Evolutionary conservation across 2,113 vertebrate species (phyloP), one percentile per base, ranked within the genome.

Genomic region (Bambusicola thoracicus): DNA sequence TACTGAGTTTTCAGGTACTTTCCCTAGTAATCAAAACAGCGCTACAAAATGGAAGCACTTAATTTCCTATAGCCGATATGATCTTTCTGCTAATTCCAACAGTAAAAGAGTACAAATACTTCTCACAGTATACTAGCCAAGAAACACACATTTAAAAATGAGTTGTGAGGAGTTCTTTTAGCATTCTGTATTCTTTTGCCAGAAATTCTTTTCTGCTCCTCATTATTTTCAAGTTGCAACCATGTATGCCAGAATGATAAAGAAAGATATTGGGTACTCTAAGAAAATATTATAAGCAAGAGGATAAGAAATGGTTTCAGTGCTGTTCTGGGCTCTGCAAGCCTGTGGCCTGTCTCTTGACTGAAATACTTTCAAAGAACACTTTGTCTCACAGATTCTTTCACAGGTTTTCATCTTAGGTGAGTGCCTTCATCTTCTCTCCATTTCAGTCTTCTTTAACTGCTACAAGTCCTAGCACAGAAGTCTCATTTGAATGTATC

Each of bases 391-490:
- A 29, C 53, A 36, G 59, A 43, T 94, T 78, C 55, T 70, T 89
- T 94, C 22, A 11, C 22, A 81, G 51, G 18, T 77, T 95, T 89
- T 96, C 51, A 75, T 91, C 51, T 78, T 29, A 12, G n/a, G 40
- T 36, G 30, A 48, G 19, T 38, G 7, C 79, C 40, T 68, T 38
- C 5, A 8, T 91, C 55, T 81, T 83, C 7, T 89, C 38, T 79
- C 74, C 0, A 0, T 69, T 95, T 87, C 44, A 86, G 58, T 20
- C 48, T 91, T 86, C 46, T 20, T 68, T 93, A 91, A 79, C 91
- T 84, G 77, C 74, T 81, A 17, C 27, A 89, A 76, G 81, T 59
- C 59, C 19, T 38, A 59, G 59, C 15, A 51, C 38, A 36, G 13
- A 84, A 72, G 19, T 81, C 48, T 90, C 24, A 36, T 81, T 51